A percentile compares a stretch with the other conserved stretches of the same genome.
These are phyloP conservation scores for Siniperca scherzeri DNA, from an alignment of 2,797 vertebrate genomes.

Conservation along the genomic window DNA sequence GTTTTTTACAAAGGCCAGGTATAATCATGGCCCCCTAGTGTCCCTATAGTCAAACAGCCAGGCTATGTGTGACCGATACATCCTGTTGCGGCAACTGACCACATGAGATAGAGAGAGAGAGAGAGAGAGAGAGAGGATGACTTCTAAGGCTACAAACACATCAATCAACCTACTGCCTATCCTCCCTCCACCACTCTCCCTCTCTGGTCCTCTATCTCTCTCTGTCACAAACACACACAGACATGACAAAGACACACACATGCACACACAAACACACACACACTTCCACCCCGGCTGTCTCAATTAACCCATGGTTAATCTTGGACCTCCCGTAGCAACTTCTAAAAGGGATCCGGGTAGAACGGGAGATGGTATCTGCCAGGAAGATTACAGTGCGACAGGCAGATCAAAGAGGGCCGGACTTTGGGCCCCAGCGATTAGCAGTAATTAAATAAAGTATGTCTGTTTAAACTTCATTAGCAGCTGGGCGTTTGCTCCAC, in stretches of 20 bases:
- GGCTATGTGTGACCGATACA: slow-evolving; percentile 70
- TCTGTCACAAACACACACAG: slow-evolving; percentile 46
- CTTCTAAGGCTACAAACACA: slow-evolving; percentile 85
- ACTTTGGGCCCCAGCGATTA: slow-evolving; percentile 96
- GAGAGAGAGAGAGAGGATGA: slow-evolving; percentile 64
- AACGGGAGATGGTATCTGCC: slow-evolving; percentile 95
- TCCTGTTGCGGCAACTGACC: slow-evolving; percentile 65
- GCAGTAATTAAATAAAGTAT: slow-evolving; percentile 99
- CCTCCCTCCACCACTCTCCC: slow-evolving; percentile 57
- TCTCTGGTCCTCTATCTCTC: slow-evolving; percentile 60
- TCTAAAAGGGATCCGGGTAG: slow-evolving; percentile 90
- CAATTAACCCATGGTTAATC: slow-evolving; percentile 94
- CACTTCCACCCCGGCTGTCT: slow-evolving; percentile 82
- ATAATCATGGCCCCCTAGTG: slow-evolving; percentile 75
- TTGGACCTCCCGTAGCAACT: slow-evolving; percentile 91
- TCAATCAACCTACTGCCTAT: slow-evolving; percentile 83
- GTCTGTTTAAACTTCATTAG: slow-evolving; percentile 99
- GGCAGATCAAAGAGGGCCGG: slow-evolving; percentile 97
- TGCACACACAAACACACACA: slow-evolving; percentile 62
- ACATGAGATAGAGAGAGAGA: slow-evolving; percentile 44
- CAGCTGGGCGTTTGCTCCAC: slow-evolving; percentile 95
- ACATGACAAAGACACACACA: not conserved
- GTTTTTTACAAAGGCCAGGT: slow-evolving; percentile 53
- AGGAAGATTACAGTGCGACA: slow-evolving; percentile 94
- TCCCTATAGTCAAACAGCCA: slow-evolving; percentile 79